phyloP scores from a whole-genome alignment of 2,113 vertebrate species.

The Xiphophorus hellerii region DNA sequence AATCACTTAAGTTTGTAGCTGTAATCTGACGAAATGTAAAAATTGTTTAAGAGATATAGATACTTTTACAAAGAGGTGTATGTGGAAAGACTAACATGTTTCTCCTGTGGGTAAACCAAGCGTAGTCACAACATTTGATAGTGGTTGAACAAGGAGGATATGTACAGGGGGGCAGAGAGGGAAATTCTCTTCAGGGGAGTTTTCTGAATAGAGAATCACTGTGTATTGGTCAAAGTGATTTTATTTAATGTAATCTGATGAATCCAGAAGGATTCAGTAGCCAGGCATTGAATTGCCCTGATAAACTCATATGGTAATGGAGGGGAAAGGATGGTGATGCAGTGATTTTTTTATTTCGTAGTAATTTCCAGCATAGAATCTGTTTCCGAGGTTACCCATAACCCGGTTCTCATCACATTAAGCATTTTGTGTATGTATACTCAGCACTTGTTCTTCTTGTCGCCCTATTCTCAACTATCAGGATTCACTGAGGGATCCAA shows the following conservation, averaged over 20 bases:
- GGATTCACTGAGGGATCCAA: constrained; percentile 66
- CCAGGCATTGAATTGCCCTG: constrained; percentile 41
- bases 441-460: constrained; percentile 52
- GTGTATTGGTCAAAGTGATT: constrained; percentile 71
- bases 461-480: constrained; percentile 59
- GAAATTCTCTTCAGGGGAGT: constrained; percentile 72
- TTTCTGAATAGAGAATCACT: constrained; percentile 73
- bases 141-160: constrained; percentile 67
- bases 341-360: constrained; percentile 51
- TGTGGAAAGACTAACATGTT: neutral
- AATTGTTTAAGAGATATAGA: neutral
- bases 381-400: constrained; percentile 25
- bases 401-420: constrained; percentile 54
- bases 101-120: neutral
- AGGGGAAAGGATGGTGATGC: constrained; percentile 2
- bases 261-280: constrained; percentile 51
- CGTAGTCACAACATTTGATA: constrained; percentile 69
- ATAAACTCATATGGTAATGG: constrained; percentile 36
- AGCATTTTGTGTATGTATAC: constrained; percentile 65
- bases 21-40: too few relatives aligned
- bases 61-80: neutral
- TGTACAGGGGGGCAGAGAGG: constrained; percentile 66
- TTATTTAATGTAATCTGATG: constrained; percentile 71
- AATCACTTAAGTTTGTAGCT: too few relatives aligned
- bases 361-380: constrained; percentile 41